These are phyloP conservation scores for Idaea biselata DNA, from an alignment of 2,888 invertebrate genomes.

Conservation along the genomic window DNA sequence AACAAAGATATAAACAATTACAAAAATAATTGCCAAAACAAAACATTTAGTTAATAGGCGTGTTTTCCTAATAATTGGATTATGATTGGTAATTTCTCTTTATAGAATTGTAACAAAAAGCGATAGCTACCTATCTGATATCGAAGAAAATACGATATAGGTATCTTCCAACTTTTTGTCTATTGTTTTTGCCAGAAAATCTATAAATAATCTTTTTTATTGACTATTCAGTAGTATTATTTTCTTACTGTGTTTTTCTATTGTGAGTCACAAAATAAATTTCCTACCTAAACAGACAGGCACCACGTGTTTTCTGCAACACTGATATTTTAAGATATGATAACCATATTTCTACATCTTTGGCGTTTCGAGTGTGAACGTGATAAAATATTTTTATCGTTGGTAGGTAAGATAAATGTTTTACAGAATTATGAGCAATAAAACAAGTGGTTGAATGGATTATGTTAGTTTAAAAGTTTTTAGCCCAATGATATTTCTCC, in stretches of 20 bases:
- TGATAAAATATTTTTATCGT: background rate
- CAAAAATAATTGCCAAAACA: background rate
- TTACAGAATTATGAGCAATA: background rate
- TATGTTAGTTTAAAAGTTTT: background rate
- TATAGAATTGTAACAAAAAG: background rate
- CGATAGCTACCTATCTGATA: background rate
- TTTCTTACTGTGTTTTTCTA: background rate
- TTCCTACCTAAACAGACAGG: background rate
- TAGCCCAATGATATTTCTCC: too few relatives aligned
- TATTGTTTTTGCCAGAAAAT: background rate
- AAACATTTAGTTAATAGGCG: background rate
- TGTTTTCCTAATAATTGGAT: background rate
- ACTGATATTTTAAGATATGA: background rate
- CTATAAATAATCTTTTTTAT: background rate
- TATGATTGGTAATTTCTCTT: background rate
- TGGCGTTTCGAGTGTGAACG: background rate
- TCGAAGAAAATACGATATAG: background rate
- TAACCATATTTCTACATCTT: conserved; percentile 1
- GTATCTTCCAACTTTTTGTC: background rate
- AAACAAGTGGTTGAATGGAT: background rate
- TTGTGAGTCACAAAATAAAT: background rate
- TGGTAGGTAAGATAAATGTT: background rate
- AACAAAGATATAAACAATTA: background rate
- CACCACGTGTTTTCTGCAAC: background rate
- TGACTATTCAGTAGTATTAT: background rate